phyloP scores from a whole-genome alignment of 1,140 invertebrate species.

The Meloidogyne exigua region DNA sequence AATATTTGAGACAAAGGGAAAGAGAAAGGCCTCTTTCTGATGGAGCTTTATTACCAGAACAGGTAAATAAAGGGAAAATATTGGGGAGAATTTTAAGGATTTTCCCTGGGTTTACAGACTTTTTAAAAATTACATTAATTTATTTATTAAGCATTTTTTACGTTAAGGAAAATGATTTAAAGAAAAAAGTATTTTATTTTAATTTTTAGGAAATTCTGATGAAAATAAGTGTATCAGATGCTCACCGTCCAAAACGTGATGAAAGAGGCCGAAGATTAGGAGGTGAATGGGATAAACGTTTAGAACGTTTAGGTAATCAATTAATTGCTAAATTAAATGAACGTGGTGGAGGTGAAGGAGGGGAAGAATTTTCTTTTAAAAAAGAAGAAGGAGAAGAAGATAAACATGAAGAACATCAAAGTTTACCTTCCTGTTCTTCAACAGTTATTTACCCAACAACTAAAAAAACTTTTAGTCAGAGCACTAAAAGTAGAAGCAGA shows the following conservation, averaged over 20 bases:
- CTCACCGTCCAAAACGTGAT: slow-evolving; percentile 20
- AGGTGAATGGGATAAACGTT: slow-evolving; percentile 24
- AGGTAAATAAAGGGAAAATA: background rate
- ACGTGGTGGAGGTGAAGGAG: background rate
- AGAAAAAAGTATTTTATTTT: background rate
- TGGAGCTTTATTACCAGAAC: background rate
- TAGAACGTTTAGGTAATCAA: slow-evolving; percentile 8
- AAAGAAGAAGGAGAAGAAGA: background rate
- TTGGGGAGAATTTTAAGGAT: background rate
- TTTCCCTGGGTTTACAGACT: no score
- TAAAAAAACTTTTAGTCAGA: background rate
- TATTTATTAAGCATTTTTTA: no score
- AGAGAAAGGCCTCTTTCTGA: background rate
- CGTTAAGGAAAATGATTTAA: no score
- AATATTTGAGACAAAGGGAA: background rate
- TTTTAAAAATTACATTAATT: no score
- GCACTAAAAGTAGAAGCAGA: background rate
- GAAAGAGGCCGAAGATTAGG: slow-evolving; percentile 14
- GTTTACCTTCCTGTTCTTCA: background rate
- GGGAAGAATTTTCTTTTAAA: background rate
- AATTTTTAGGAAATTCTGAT: background rate
- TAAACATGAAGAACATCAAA: background rate
- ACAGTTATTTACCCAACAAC: background rate
- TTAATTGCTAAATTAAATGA: slow-evolving; percentile 13
- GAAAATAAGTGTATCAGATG: slow-evolving; percentile 11